Percentiles rank a stretch among this genome's conserved stretches.
These are phyloP conservation scores for Oreochromis spilurus DNA, from an alignment of 2,113 vertebrate species.

Conservation along the genomic window DNA sequence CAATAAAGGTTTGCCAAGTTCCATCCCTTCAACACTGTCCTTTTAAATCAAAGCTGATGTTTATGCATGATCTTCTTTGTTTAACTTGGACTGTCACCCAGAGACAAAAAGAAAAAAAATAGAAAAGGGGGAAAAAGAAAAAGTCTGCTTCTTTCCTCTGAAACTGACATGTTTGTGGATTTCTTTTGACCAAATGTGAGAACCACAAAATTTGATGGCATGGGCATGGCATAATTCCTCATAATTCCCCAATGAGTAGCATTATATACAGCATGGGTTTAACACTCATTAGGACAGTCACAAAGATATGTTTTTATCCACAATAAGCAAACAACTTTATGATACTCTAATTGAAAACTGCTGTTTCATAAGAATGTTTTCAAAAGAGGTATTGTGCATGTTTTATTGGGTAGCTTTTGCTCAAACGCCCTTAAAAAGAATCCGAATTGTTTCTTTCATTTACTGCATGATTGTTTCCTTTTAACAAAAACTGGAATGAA, in stretches of 20 bases:
- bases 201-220: slow-evolving; percentile 37
- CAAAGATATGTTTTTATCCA: background rate
- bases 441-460: background rate
- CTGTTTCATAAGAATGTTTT: background rate
- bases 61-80: background rate
- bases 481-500: background rate
- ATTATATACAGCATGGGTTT: background rate
- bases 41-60: background rate
- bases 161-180: slow-evolving; percentile 26
- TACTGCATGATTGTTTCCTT: background rate
- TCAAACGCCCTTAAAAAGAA: background rate
- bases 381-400: background rate
- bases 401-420: background rate
- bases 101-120: background rate
- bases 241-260: background rate
- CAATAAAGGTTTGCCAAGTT: background rate
- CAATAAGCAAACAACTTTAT: background rate
- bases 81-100: background rate
- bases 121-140: background rate
- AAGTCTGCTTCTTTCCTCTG: background rate
- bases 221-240: background rate
- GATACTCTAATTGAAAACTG: background rate
- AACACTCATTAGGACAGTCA: background rate
- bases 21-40: background rate
- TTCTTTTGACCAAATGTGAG: slow-evolving; percentile 11